Evolutionary conservation across 2,797 vertebrate species (phyloP), one percentile per base, ranked within the genome.

Genomic region (Neosilurus hyrtlii): DNA sequence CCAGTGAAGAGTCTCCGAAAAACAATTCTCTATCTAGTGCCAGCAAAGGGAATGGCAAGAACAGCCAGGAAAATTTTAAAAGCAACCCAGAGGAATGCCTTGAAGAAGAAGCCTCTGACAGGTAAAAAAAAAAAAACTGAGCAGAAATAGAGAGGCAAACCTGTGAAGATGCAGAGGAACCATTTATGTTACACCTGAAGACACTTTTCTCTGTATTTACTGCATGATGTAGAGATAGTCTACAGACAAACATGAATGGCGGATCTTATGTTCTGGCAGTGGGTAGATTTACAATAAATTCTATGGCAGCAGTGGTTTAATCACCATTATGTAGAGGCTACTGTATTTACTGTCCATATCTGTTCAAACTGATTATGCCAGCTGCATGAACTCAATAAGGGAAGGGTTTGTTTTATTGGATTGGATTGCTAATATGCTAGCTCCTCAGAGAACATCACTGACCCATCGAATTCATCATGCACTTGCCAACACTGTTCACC

Each of bases 41-140:
- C 11, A 89, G 87, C 61, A 95, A 96, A 88, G 95, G 96, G 87
- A 94, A 96, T 5, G 65, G 89, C 85, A 90, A 90, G 76, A 92
- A 90, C 84, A 86, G 85, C 70, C 88, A 92, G 26, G 93, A 95
- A 91, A 93, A 96, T 88, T 89, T 94, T 89, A 95, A 96, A 90
- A 94, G 91, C 93, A 90, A 92, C 90, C 91, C 91, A 72, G 95
- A 96, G 75, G 94, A 96, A 84, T 90, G 92, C 87, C 88, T 89
- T 82, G 95, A 96, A 87, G 93, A 94, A 87, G 95, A 96, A 88
- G 91, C 94, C 87, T 92, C 93, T 91, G 95, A 96, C 89, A 96
- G 97, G 97, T 99, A 98, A 81, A 94, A 92, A 86, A 92, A 16
- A 24, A 16, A 65, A 78, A 68, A 9, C n/a, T 57, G 22, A 61